A percentile compares a stretch with the other conserved stretches of the same genome.
Conservation (phyloP, 1,140 invertebrate genomes). For the Tribolium castaneum region DNA sequence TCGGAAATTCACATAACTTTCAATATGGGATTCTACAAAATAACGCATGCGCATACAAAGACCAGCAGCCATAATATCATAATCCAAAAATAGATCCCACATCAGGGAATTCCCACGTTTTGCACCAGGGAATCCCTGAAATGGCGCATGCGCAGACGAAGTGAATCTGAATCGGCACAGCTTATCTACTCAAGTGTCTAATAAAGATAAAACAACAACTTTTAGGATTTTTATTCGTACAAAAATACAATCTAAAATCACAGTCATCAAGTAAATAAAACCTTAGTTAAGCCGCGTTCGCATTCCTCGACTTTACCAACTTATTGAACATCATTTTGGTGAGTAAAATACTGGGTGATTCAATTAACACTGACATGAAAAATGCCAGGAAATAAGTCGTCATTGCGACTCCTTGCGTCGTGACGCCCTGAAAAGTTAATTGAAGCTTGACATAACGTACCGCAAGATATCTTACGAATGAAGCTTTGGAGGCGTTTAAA, state of each 20-base stretch:
- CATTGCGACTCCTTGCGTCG: conserved; percentile 37
- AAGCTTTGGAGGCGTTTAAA: conserved; percentile 45
- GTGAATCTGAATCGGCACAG: too few species aligned
- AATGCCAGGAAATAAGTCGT: conserved; percentile 51
- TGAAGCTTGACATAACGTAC: neutral
- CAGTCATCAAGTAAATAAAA: neutral
- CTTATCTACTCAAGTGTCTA: too few species aligned
- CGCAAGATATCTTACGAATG: conserved; percentile 47
- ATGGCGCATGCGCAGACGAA: too few species aligned
- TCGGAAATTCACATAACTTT: too few species aligned
- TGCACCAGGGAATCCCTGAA: too few species aligned
- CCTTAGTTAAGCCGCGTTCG: neutral
- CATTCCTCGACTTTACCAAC: neutral
- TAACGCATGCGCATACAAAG: too few species aligned
- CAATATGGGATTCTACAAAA: too few species aligned
- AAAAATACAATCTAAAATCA: conserved; percentile 14
- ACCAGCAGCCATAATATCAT: too few species aligned
- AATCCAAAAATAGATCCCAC: too few species aligned
- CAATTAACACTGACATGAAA: conserved; percentile 51
- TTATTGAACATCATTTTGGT: conserved; percentile 51
- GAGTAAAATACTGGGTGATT: conserved; percentile 56
- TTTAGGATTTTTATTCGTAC: neutral
- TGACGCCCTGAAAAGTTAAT: conserved; percentile 51
- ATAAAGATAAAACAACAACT: neutral
- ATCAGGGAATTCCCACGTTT: too few species aligned